Evolutionary conservation across 2,888 invertebrate genomes (phyloP).

Genomic region (Noctua fimbriata): DNA sequence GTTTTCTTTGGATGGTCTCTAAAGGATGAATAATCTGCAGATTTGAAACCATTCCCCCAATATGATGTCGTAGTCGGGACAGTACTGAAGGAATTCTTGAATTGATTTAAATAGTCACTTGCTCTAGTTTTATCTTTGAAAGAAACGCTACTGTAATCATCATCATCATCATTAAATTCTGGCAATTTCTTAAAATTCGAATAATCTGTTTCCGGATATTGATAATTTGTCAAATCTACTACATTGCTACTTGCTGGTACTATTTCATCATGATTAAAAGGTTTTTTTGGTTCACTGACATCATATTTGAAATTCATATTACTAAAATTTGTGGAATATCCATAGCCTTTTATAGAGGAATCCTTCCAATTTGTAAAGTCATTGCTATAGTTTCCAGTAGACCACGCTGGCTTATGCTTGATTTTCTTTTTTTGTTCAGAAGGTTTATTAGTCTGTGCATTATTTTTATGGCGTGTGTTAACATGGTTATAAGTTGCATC

Average conservation of each 20-base stretch:
- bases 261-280: slow-evolving; percentile 79
- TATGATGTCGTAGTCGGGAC: slow-evolving; percentile 77
- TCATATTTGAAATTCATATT: slow-evolving; percentile 82
- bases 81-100: slow-evolving; percentile 78
- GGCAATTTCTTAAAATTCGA: slow-evolving; percentile 80
- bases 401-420: slow-evolving; percentile 76
- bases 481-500: slow-evolving; percentile 69
- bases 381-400: slow-evolving; percentile 69
- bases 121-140: slow-evolving; percentile 78
- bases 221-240: slow-evolving; percentile 77
- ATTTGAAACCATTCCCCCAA: slow-evolving; percentile 83
- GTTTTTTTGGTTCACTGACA: slow-evolving; percentile 76
- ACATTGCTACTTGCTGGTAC: slow-evolving; percentile 82
- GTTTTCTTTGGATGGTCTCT: slow-evolving; percentile 77
- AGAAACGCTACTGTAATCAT: slow-evolving; percentile 72
- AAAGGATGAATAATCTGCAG: slow-evolving; percentile 76
- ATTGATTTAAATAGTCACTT: slow-evolving; percentile 78
- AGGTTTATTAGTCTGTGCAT: slow-evolving; percentile 67
- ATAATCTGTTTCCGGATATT: slow-evolving; percentile 78
- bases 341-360: slow-evolving; percentile 78
- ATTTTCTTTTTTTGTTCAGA: slow-evolving; percentile 79
- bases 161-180: slow-evolving; percentile 75
- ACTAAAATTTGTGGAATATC: slow-evolving; percentile 82
- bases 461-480: slow-evolving; percentile 68
- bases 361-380: slow-evolving; percentile 78